phyloP scores from a whole-genome alignment of 2,888 invertebrate genomes.

The Fissipunctia ypsillon region DNA sequence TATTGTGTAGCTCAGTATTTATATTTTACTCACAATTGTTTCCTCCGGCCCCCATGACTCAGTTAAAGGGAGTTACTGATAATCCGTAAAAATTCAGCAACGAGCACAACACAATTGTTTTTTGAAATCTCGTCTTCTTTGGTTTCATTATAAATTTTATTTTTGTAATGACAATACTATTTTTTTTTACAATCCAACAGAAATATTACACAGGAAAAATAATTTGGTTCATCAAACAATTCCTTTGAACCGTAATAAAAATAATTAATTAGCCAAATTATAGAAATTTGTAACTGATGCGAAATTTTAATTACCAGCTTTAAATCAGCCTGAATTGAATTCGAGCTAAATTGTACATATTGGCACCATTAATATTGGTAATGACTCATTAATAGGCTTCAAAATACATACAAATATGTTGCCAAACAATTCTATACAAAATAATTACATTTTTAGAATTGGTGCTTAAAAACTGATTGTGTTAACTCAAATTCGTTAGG shows the following conservation, averaged over 20 bases:
- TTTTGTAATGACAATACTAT: neutral
- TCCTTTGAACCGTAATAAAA: constrained; percentile 40
- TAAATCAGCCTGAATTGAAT: constrained; percentile 18
- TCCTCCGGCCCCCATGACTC: neutral
- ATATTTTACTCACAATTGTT: neutral
- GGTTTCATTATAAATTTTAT: too few relatives aligned
- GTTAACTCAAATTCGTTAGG: neutral
- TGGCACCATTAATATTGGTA: constrained; percentile 22
- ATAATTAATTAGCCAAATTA: constrained; percentile 48
- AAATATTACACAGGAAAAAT: constrained; percentile 9
- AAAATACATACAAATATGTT: neutral
- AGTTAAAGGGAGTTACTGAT: neutral
- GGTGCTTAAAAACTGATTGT: too few relatives aligned
- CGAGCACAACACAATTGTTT: neutral
- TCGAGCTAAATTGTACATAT: constrained; percentile 9
- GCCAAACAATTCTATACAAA: too few relatives aligned
- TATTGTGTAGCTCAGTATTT: neutral
- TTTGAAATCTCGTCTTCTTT: too few relatives aligned
- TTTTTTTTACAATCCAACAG: neutral
- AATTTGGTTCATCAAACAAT: constrained; percentile 16
- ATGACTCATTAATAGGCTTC: constrained; percentile 15
- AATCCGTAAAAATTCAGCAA: neutral
- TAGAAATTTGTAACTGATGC: constrained; percentile 31
- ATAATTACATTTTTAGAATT: too few relatives aligned
- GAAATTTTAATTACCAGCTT: constrained; percentile 52